Evolutionary conservation across 1,140 invertebrate genomes (phyloP).

Genomic region (Vanessa tameamea): DNA sequence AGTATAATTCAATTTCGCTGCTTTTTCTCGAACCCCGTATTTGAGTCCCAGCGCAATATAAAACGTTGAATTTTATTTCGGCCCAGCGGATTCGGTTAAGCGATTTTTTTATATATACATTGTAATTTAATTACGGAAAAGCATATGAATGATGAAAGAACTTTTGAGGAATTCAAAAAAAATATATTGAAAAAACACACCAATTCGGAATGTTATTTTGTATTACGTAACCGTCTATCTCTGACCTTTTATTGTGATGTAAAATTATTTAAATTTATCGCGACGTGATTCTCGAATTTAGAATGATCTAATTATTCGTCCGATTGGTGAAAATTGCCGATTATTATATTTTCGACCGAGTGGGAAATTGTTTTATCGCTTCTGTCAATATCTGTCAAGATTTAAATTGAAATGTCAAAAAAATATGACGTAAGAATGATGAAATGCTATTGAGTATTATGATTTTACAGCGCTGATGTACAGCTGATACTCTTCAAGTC

Average conservation of each 20-base stretch:
- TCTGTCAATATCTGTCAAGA: conserved; percentile 15
- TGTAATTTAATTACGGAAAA: neutral
- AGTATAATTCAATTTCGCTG: conserved; percentile 50
- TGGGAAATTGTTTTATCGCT: conserved; percentile 30
- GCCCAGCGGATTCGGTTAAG: neutral
- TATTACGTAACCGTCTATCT: neutral
- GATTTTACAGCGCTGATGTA: too few species aligned
- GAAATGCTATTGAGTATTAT: too few species aligned
- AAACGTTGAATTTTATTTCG: conserved; percentile 26
- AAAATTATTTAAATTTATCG: conserved; percentile 55
- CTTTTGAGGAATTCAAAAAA: neutral
- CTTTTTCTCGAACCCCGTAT: conserved; percentile 30
- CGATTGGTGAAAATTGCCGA: conserved; percentile 37
- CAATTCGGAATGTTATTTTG: neutral
- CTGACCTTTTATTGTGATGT: conserved; percentile 34
- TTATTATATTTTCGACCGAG: conserved; percentile 38
- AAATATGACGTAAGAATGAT: too few species aligned
- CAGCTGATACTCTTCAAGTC: too few species aligned
- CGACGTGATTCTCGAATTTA: conserved; percentile 43
- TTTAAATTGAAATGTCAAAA: neutral
- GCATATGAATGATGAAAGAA: neutral
- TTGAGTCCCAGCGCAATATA: conserved; percentile 31
- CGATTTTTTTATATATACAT: neutral
- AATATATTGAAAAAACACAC: neutral
- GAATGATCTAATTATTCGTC: conserved; percentile 49